Evolutionary conservation across 2,888 invertebrate species (phyloP).

Genomic region (Tiliacea aurago): DNA sequence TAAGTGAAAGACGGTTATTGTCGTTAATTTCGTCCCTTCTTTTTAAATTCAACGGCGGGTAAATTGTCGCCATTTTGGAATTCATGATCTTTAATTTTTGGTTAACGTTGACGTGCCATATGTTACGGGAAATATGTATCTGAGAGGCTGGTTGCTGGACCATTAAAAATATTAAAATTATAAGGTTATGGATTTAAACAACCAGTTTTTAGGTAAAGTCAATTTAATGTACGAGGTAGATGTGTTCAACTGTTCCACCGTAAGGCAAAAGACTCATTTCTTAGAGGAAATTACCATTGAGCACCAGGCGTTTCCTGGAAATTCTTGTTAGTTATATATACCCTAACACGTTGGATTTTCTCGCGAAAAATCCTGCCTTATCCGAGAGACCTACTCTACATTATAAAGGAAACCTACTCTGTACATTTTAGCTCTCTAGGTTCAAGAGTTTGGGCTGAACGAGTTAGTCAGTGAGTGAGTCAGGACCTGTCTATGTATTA

Average conservation of each 20-base stretch:
- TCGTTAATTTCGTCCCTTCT: conserved; percentile 12
- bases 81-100: neutral
- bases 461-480: neutral
- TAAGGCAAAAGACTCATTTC: neutral
- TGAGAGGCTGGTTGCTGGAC: neutral
- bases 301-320: neutral
- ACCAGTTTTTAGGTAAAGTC: neutral
- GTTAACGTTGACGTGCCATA: neutral
- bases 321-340: neutral
- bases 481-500: neutral
- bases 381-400: neutral
- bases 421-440: neutral
- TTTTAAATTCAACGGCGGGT: neutral
- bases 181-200: conserved; percentile 2
- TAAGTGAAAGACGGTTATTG: conserved; percentile 30
- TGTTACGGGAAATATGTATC: neutral
- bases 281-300: neutral
- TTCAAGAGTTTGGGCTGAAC: neutral
- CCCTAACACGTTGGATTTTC: neutral
- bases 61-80: conserved; percentile 29
- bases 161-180: conserved; percentile 13
- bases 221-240: neutral
- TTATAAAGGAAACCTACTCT: neutral
- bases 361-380: neutral
- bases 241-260: neutral